Percentiles rank a stretch among this genome's conserved stretches.
Evolutionary conservation across 2,113 vertebrate species (phyloP).

Genomic region (Perognathus longimembris): DNA sequence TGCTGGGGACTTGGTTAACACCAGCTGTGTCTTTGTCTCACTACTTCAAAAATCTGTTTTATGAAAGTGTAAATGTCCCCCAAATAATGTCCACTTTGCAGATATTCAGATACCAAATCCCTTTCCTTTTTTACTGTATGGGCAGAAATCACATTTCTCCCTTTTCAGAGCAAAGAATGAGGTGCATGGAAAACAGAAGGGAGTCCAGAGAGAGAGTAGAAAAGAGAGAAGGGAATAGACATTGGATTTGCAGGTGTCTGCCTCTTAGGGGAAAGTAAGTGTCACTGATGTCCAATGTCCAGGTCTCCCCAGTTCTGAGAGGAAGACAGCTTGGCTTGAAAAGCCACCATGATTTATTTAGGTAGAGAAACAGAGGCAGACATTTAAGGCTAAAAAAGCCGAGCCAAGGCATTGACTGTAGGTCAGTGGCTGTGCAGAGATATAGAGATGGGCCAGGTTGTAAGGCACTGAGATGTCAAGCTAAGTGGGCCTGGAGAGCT

Average conservation of each 20-base stretch:
- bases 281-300: not conserved
- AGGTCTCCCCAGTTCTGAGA: no score
- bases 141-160: not conserved
- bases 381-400: not conserved
- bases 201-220: not conserved
- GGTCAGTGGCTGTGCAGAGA: not conserved
- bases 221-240: not conserved
- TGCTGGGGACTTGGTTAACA: not conserved
- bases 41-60: not conserved
- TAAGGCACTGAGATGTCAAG: not conserved
- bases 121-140: not conserved
- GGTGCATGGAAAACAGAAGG: slow-evolving; percentile 6
- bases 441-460: not conserved
- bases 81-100: no score
- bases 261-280: not conserved
- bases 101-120: not conserved
- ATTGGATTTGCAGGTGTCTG: not conserved
- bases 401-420: not conserved
- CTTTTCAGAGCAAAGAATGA: not conserved
- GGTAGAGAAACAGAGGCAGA: slow-evolving; percentile 24
- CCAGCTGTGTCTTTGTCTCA: no score
- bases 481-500: not conserved
- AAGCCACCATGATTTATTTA: not conserved
- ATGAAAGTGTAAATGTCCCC: not conserved
- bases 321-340: not conserved